phyloP scores from a whole-genome alignment of 2,888 invertebrate genomes.

The Heliconius ethilla region DNA sequence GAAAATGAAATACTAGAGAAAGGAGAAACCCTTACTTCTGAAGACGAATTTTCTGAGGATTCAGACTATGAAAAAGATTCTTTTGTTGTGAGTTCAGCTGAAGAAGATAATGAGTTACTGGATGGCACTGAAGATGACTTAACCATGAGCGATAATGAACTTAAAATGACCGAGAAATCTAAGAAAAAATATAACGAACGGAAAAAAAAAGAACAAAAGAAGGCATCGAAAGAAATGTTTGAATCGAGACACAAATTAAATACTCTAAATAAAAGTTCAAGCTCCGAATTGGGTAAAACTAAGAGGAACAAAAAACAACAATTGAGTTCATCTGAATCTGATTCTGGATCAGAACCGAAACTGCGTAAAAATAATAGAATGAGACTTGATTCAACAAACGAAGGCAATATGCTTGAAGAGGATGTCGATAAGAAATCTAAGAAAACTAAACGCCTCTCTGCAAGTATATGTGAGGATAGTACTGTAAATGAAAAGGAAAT shows the following conservation, averaged over 20 bases:
- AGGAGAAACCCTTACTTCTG: constrained; percentile 79
- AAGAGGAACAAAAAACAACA: constrained; percentile 56
- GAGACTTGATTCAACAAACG: constrained; percentile 63
- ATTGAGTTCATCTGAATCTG: constrained; percentile 60
- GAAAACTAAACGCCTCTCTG: constrained; percentile 54
- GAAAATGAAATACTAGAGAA: constrained; percentile 76
- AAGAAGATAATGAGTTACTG: constrained; percentile 69
- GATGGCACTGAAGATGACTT: constrained; percentile 75
- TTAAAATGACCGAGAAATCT: constrained; percentile 69
- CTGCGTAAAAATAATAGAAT: constrained; percentile 60
- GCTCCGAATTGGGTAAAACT: constrained; percentile 38
- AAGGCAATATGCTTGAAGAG: constrained; percentile 29
- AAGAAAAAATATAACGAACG: constrained; percentile 73
- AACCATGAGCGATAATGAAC: constrained; percentile 71
- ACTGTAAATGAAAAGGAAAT: constrained; percentile 67
- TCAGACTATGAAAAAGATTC: constrained; percentile 79
- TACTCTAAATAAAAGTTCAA: constrained; percentile 49
- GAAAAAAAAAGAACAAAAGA: constrained; percentile 70
- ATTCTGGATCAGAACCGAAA: constrained; percentile 45
- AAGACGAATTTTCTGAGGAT: constrained; percentile 70
- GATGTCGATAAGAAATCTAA: constrained; percentile 41
- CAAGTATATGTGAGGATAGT: constrained; percentile 55
- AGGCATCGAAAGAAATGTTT: constrained; percentile 74
- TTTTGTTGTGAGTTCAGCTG: constrained; percentile 79
- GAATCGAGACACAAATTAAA: constrained; percentile 67